These are phyloP conservation scores for Mastomys natalensis DNA, from an alignment of 2,113 vertebrate species.

Conservation along the genomic window DNA sequence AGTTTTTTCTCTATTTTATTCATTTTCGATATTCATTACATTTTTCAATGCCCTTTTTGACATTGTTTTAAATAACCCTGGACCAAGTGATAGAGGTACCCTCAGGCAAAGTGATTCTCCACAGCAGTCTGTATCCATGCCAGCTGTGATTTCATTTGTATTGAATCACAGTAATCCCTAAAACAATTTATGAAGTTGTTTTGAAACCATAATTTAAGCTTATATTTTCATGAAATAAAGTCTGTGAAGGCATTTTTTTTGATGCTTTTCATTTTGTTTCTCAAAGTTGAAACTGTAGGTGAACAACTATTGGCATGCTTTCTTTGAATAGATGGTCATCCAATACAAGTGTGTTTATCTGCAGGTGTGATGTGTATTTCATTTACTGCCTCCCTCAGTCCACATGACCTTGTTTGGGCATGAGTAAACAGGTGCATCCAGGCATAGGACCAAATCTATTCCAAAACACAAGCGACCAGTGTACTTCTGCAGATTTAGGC, in stretches of 20 bases:
- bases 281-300: slow-evolving; percentile 55
- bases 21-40: slow-evolving; percentile 68
- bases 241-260: neutral
- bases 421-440: slow-evolving; percentile 47
- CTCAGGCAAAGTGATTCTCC: slow-evolving; percentile 74
- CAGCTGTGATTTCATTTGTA: slow-evolving; percentile 82
- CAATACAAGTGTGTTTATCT: neutral
- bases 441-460: slow-evolving; percentile 34
- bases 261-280: slow-evolving; percentile 56
- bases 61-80: slow-evolving; percentile 68
- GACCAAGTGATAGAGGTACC: slow-evolving; percentile 64
- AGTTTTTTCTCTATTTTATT: slow-evolving; percentile 70
- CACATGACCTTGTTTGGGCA: neutral
- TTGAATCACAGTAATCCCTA: slow-evolving; percentile 79
- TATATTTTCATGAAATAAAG: slow-evolving; percentile 71
- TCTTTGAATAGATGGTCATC: neutral
- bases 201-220: slow-evolving; percentile 72
- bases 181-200: slow-evolving; percentile 76
- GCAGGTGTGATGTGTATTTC: slow-evolving; percentile 1
- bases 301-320: slow-evolving; percentile 26
- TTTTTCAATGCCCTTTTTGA: slow-evolving; percentile 52
- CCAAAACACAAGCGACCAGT: slow-evolving; percentile 60
- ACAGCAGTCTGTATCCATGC: slow-evolving; percentile 70
- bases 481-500: slow-evolving; percentile 7
- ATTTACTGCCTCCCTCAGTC: neutral